Base-by-base conservation (phyloP, 1,140 invertebrate species). In the Colletes latitarsis region DNA sequence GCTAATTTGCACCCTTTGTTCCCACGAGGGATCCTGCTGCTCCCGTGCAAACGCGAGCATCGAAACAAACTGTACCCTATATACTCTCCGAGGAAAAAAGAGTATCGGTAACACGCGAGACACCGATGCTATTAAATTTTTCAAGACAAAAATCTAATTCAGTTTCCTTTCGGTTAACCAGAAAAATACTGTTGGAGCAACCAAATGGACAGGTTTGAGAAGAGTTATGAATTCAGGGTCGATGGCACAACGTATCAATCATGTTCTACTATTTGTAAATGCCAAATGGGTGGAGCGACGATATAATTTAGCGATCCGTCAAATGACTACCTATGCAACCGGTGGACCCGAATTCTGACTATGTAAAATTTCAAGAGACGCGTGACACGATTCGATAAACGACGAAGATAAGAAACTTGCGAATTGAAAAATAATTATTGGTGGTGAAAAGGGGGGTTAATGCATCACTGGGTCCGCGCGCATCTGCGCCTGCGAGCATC, bases 401-500 rank as follows among this genome's bases (percentile, higher is more conserved):
- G n/a, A 0, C 10, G 19, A 15, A 21, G 64, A 67, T 49, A 57
- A 62, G n/a, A 39, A 5, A 2, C 0, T 5, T 0, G 3, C 6
- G 3, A 66, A 57, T 53, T n/a, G 21, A 21, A 55, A 57, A 46
- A 12, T 43, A 43, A 66, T 62, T 19, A 49, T 49, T 12, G 9
- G 49, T 49, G 49, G 30, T 14, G 49, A 43, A 55, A 21, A n/a
- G 4, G 52, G 8, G 4, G 10, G 3, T 5, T 4, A 73, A 60
- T 14, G 63, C 70, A 53, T 80, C 70, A 74, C 41, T 60, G 62
- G 43, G 46, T 80, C 41, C 19, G 10, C 39, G 67, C 39, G n/a
- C 62, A 81, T 76, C 68, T 55, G 69, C 55, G 58, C 53, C 57
- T 75, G 12, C 58, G 21, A 76, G 76, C 64, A 5, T 66, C 41